These are phyloP conservation scores for Trissolcus japonicus DNA, from an alignment of 2,888 invertebrate genomes.

Conservation along the genomic window DNA sequence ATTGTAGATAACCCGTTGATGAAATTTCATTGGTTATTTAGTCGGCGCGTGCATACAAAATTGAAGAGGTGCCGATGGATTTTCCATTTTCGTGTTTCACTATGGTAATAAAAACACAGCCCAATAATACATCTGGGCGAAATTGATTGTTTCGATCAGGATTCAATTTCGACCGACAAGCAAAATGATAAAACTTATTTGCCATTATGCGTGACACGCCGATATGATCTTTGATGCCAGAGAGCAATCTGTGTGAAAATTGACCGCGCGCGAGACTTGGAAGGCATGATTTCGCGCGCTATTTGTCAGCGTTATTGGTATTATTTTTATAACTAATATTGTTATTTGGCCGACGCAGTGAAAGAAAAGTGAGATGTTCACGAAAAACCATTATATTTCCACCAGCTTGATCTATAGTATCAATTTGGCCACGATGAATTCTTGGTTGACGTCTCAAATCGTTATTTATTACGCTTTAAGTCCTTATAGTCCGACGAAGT, in stretches of 20 bases:
- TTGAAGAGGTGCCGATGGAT: conserved; percentile 39
- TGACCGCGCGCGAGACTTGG: conserved; percentile 1
- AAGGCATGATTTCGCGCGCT: not conserved
- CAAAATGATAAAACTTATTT: conserved; percentile 18
- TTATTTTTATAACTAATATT: too few species aligned
- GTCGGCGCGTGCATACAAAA: conserved; percentile 34
- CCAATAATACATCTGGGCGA: conserved; percentile 31
- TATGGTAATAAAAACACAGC: conserved; percentile 44
- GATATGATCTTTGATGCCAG: not conserved
- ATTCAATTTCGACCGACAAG: conserved; percentile 26
- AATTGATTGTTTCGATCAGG: conserved; percentile 41
- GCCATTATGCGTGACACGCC: conserved; percentile 18
- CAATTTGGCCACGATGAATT: conserved; percentile 70
- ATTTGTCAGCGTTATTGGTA: conserved; percentile 11
- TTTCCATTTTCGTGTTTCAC: conserved; percentile 35
- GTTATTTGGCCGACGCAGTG: not conserved
- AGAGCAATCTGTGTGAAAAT: conserved; percentile 17
- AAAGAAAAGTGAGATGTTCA: conserved; percentile 25
- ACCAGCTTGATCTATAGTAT: conserved; percentile 70
- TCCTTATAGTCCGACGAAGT: conserved; percentile 60
- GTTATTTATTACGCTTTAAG: conserved; percentile 69
- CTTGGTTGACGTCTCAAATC: conserved; percentile 69
- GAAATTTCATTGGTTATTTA: conserved; percentile 57
- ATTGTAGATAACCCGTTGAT: conserved; percentile 59
- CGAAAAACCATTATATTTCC: conserved; percentile 63